Base-by-base conservation (phyloP, 2,888 invertebrate genomes). In the Cheilosia scutellata region DNA sequence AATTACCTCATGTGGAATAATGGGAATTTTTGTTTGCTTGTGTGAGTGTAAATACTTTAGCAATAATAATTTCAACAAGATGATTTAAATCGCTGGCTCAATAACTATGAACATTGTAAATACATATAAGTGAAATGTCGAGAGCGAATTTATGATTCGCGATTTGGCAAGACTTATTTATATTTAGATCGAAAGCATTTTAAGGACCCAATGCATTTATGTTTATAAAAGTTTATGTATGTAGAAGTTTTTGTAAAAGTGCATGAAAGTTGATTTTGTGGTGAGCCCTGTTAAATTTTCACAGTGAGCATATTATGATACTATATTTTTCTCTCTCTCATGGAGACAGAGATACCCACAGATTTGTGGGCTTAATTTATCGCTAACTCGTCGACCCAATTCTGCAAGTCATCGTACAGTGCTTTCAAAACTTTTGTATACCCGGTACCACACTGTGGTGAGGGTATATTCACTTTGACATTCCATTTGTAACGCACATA, bases 1-100 rank as follows among this genome's bases (percentile, higher is more conserved):
- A 47, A 57, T n/a, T 47, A n/a, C 2, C 27, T 70, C 70, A 57
- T 25, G 57, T 57, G 33, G n/a, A 70, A 70, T 70, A 57, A 70
- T 57, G 47, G 5, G 70, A 70, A 20, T 57, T 68, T 57, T 29
- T 7, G 25, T 42, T 13, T 20, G 27, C n/a, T 6, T 7, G 37
- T 37, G 5, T 5, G 29, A 13, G 6, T 27, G 27, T 2, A 40
- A 37, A 33, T 33, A 37, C 25, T n/a, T n/a, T 5, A 44, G 13
- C 44, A 4, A 47, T 20, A 27, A 33, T 16, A 6, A 55, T 7
- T 68, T 29, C 5, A 16, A 16, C 16, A 16, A 47, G 5, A 16
- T 16, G 47, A 20, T 47, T 47, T 7, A 47, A 20, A 16, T 47
- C 20, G 6, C 4, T 20, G 0, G 7, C 13, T 9, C 27, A 37